A percentile compares a stretch with the other conserved stretches of the same genome.
These are phyloP conservation scores for Oreochromis grahami DNA, from an alignment of 2,797 vertebrate species.

Conservation along the genomic window DNA sequence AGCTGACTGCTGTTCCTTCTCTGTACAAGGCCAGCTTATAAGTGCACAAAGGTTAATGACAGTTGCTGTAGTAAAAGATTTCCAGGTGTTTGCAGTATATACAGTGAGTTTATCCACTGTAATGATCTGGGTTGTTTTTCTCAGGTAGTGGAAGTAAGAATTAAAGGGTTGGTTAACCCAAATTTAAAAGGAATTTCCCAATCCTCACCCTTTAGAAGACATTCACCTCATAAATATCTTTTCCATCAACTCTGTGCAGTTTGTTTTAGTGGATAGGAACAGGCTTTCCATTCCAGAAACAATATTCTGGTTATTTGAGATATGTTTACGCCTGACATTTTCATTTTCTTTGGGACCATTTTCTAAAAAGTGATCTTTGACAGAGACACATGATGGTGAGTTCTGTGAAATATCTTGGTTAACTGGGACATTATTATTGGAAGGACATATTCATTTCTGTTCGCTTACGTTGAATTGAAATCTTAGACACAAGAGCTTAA, in stretches of 20 bases:
- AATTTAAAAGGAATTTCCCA: background rate
- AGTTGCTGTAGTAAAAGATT: constrained; percentile 12
- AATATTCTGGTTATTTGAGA: constrained; percentile 2
- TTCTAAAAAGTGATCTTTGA: constrained; percentile 4
- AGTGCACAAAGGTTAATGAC: constrained; percentile 19
- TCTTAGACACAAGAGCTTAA: background rate
- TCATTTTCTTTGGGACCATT: background rate
- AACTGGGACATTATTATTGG: background rate
- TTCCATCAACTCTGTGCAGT: background rate
- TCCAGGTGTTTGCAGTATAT: constrained; percentile 3
- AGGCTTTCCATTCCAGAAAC: constrained; percentile 1
- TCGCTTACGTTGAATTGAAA: background rate
- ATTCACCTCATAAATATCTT: background rate
- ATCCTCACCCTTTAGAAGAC: background rate
- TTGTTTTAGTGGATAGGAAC: background rate
- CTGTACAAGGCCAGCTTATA: background rate
- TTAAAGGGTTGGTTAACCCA: background rate
- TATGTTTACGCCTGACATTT: background rate
- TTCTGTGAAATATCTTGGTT: constrained; percentile 10
- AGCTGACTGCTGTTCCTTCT: constrained; percentile 1
- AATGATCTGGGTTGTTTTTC: background rate
- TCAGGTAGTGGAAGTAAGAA: background rate
- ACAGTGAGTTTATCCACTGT: background rate
- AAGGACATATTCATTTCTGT: background rate
- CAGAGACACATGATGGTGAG: constrained; percentile 1